phyloP scores from a whole-genome alignment of 2,888 invertebrate genomes.

The Drosophila macrothrix region DNA sequence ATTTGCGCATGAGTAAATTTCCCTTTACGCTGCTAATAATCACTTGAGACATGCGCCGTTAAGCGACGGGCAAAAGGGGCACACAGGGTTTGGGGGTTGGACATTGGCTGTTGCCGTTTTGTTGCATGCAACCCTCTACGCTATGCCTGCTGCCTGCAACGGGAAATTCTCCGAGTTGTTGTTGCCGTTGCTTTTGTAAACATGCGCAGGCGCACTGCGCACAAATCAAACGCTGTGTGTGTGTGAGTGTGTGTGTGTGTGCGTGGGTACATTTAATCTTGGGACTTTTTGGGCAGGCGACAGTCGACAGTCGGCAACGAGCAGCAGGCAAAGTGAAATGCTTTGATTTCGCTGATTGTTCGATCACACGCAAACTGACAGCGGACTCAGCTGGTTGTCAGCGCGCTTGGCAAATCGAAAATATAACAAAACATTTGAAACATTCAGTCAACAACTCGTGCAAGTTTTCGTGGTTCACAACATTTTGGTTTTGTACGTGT shows the following conservation, averaged over 20 bases:
- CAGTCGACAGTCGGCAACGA: constrained; percentile 37
- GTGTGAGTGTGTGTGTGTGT: constrained; percentile 18
- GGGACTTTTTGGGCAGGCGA: constrained; percentile 59
- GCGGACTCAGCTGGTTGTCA: constrained; percentile 83
- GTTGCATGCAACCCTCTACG: constrained; percentile 67
- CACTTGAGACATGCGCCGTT: constrained; percentile 80
- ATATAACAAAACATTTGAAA: background rate
- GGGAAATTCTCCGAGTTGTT: constrained; percentile 39
- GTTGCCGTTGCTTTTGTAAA: constrained; percentile 76
- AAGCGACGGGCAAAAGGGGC: constrained; percentile 19
- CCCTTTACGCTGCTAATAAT: constrained; percentile 78
- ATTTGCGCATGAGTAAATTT: constrained; percentile 80
- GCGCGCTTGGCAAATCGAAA: constrained; percentile 53
- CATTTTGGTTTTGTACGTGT: constrained; percentile 12
- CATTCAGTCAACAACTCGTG: constrained; percentile 5
- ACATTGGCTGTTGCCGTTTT: constrained; percentile 13
- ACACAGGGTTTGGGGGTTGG: constrained; percentile 44
- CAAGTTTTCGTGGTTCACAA: constrained; percentile 9
- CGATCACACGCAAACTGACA: constrained; percentile 84
- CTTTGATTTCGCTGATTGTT: constrained; percentile 82
- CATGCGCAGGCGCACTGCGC: constrained; percentile 73
- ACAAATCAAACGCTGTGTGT: constrained; percentile 1
- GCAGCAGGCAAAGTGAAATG: constrained; percentile 75
- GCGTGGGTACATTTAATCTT: constrained; percentile 67
- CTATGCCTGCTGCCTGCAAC: constrained; percentile 48